phyloP scores from a whole-genome alignment of 2,888 invertebrate genomes.

The Cataglyphis albicans region DNA sequence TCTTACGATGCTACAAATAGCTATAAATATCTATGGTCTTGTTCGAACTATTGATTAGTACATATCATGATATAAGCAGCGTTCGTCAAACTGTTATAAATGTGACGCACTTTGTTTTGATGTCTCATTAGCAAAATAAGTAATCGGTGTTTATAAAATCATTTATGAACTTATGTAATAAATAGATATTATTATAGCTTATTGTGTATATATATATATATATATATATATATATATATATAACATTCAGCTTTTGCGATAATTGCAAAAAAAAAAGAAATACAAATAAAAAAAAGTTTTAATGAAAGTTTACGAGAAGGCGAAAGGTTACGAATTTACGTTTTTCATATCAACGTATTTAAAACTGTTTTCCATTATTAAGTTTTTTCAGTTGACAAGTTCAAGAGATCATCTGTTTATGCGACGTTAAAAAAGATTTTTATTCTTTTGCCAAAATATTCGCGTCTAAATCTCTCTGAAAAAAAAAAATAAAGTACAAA shows the following conservation, averaged over 20 bases:
- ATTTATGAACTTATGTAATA: background rate
- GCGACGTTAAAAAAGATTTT: background rate
- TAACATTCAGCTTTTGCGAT: background rate
- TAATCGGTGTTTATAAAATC: background rate
- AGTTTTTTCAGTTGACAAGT: background rate
- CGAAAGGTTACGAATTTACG: too few species aligned
- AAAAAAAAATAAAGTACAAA: background rate
- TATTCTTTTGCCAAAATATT: background rate
- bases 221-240: too few species aligned
- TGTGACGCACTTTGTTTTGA: background rate
- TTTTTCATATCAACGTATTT: background rate
- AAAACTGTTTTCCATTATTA: background rate
- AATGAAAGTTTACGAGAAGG: background rate
- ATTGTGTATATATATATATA: too few species aligned
- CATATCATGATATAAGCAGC: background rate
- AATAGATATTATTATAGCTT: background rate
- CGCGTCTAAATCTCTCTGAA: background rate
- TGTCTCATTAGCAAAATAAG: background rate
- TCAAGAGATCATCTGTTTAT: background rate
- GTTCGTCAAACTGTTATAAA: background rate
- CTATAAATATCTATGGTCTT: conserved; percentile 2
- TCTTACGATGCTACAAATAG: background rate
- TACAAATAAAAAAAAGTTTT: background rate
- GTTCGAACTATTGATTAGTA: conserved; percentile 19
- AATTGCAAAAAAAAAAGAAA: background rate